Conservation (phyloP, 2,113 vertebrate species). For the Benitochromis conjunctus region DNA sequence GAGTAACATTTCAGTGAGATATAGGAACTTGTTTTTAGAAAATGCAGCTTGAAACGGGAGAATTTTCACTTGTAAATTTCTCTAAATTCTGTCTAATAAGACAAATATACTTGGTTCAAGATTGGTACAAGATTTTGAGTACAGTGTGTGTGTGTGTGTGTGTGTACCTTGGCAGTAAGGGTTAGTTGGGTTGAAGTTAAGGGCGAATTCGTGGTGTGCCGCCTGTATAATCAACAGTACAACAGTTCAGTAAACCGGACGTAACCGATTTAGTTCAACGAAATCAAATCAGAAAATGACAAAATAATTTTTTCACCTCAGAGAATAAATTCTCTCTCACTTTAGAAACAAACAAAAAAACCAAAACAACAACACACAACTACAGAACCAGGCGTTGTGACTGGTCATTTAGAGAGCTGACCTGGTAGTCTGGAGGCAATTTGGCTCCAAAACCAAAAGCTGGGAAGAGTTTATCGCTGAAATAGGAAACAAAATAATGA, state of each 20-base stretch:
- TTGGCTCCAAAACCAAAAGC: constrained; percentile 93
- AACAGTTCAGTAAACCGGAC: neutral
- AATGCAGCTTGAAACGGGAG: no score
- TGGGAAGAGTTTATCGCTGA: constrained; percentile 89
- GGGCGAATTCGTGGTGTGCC: constrained; percentile 87
- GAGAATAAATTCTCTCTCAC: neutral
- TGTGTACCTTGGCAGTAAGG: constrained; percentile 86
- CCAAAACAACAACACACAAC: neutral
- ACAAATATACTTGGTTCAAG: no score
- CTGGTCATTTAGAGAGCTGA: constrained; percentile 35
- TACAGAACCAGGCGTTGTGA: neutral
- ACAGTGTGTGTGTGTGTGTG: neutral
- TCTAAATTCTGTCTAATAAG: no score
- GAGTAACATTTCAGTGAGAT: no score
- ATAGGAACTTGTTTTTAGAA: no score
- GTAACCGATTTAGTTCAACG: neutral
- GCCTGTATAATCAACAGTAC: constrained; percentile 69
- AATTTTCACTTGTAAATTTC: no score
- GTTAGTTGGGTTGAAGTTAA: constrained; percentile 88
- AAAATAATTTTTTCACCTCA: neutral
- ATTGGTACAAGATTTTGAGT: no score
- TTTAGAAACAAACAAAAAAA: neutral
- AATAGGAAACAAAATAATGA: neutral
- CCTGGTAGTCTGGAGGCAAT: constrained; percentile 87
- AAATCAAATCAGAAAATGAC: neutral